These are phyloP conservation scores for Himalopsyche tibetana DNA, from an alignment of 2,888 invertebrate genomes.

Conservation along the genomic window DNA sequence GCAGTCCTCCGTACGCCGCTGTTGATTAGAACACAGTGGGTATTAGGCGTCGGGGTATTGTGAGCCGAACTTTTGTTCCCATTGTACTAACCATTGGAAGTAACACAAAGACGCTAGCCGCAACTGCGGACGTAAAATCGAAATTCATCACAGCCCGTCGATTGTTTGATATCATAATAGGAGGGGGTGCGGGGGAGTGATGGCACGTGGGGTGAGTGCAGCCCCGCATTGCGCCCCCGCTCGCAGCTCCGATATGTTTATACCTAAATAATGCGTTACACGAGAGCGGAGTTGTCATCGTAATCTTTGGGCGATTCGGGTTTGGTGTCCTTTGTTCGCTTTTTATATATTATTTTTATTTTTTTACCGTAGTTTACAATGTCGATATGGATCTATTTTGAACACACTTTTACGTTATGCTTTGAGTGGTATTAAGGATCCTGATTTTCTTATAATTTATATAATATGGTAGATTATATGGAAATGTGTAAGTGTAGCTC, in stretches of 20 bases:
- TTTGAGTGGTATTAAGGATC: background rate
- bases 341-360: background rate
- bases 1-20: conserved; percentile 68
- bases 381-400: background rate
- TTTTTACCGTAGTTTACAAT: background rate
- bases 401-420: background rate
- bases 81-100: conserved; percentile 73
- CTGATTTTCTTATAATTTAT: no score
- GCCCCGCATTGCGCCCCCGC: background rate
- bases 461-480: no score
- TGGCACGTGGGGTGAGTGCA: conserved; percentile 13
- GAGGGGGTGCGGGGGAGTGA: conserved; percentile 38
- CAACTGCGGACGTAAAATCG: conserved; percentile 76
- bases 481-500: no score
- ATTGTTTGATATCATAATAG: conserved; percentile 75
- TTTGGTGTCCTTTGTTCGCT: conserved; percentile 7
- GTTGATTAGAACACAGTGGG: conserved; percentile 72
- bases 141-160: conserved; percentile 76
- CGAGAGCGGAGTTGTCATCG: conserved; percentile 3
- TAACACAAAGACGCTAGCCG: conserved; percentile 74
- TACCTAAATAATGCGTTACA: conserved; percentile 41
- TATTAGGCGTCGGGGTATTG: conserved; percentile 76
- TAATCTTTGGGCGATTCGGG: background rate
- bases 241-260: conserved; percentile 35
- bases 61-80: conserved; percentile 79